Conservation (phyloP, 2,888 invertebrate species). For the Trichacis sp. region DNA sequence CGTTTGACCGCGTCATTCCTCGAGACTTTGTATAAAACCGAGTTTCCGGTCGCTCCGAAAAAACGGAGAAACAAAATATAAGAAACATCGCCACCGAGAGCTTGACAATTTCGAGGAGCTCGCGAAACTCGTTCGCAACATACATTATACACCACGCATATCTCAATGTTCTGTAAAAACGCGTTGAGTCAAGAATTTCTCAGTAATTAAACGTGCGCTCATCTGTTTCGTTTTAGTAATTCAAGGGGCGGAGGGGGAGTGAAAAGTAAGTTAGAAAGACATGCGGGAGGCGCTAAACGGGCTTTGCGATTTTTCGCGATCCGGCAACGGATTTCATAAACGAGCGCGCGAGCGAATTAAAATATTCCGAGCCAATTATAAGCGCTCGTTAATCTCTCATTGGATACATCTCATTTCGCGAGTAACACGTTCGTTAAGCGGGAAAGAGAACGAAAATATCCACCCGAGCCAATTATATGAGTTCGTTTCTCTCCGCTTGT, state of each 20-base stretch:
- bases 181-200: slow-evolving; percentile 1
- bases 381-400: background rate
- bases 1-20: too few relatives aligned
- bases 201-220: background rate
- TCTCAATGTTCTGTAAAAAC: background rate
- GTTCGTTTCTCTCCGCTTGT: slow-evolving; percentile 14
- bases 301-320: background rate
- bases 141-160: too few relatives aligned
- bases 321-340: background rate
- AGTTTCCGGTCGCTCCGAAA: background rate
- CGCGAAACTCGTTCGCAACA: too few relatives aligned
- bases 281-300: background rate
- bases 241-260: background rate
- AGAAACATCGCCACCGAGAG: background rate
- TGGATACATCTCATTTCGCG: slow-evolving; percentile 8
- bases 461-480: slow-evolving; percentile 39
- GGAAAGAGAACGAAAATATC: slow-evolving; percentile 5
- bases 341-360: background rate
- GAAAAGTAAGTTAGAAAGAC: background rate
- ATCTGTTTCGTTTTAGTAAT: background rate
- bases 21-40: too few relatives aligned
- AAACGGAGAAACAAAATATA: too few relatives aligned
- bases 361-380: slow-evolving; percentile 1
- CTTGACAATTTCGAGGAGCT: background rate
- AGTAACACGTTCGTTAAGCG: slow-evolving; percentile 13